Evolutionary conservation across 1,140 invertebrate species (phyloP), one percentile per base, ranked within the genome.

Genomic region (Triops cancriformis): DNA sequence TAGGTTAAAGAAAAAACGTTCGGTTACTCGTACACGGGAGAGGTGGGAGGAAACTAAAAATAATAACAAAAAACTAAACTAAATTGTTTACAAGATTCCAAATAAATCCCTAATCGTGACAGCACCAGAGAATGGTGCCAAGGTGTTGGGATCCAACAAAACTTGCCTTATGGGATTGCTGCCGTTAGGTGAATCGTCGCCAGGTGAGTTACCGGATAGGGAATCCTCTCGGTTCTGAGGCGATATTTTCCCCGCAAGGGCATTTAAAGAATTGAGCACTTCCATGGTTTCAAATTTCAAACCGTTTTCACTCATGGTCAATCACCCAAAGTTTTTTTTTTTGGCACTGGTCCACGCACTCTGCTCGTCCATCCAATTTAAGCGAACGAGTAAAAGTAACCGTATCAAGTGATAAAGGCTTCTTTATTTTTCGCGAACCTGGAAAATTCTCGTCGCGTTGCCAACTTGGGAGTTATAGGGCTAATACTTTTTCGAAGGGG

Each of bases 171-270:
- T 76, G 75, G 27, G 42, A 76, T 45, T 45, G 42, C 26, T 41
- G 26, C 41, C 45, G 75, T 28, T 73, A 23, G 77, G 77, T 37
- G 77, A 78, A 74, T 45, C 41, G n/a, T 78, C 77, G 27, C 72
- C 73, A 12, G 77, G 51, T 28, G 42, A 26, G 74, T 75, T 75
- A 42, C 37, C 28, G 37, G 74, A 41, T 12, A 45, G 26, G 9
- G 77, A 43, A 41, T 78, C 77, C 27, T 79, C 78, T 14, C 74
- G 73, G 72, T 80, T 81, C 43, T 81, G 81, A 12, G 81, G 81
- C 77, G 81, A 82, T 74, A 82, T 82, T 77, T 82, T 82, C 12
- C 81, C 81, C 10, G 81, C 81, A 43, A 82, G 73, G 42, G 78
- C 80, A 73, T 82, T 82, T 51, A 82, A 74, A 5, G 74, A 79